Evolutionary conservation across 92 coral and sea anemone species (phyloP).

Genomic region (Siderastrea siderea): DNA sequence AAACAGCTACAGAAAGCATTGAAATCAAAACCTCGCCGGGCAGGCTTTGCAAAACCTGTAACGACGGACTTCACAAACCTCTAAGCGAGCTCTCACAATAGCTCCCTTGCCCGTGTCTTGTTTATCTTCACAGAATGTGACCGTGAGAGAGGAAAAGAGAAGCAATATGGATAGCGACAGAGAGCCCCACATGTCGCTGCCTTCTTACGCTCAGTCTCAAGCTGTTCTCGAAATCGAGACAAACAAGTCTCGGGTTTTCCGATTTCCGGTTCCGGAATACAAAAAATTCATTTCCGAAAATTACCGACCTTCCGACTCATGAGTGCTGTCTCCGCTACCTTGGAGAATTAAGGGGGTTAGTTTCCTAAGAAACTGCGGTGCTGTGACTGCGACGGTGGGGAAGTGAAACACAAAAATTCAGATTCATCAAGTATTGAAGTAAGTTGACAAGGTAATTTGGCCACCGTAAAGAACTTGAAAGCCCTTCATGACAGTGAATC

Average conservation of each 20-base stretch:
- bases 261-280: too few species aligned
- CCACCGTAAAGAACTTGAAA: too few species aligned
- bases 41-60: neutral
- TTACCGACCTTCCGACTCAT: neutral
- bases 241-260: neutral
- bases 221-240: neutral
- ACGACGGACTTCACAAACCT: slow-evolving; percentile 47
- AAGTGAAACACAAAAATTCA: too few species aligned
- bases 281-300: neutral
- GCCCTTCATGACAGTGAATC: too few species aligned
- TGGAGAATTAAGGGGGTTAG: too few species aligned
- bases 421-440: too few species aligned
- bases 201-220: neutral
- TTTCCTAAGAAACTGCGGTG: too few species aligned
- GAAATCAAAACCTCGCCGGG: too few species aligned
- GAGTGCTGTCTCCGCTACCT: too few species aligned
- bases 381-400: too few species aligned
- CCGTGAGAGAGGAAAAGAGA: slow-evolving; percentile 1
- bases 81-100: slow-evolving; percentile 83
- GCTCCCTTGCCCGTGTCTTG: slow-evolving; percentile 23
- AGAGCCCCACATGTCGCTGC: slow-evolving; percentile 7
- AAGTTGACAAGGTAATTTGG: too few species aligned
- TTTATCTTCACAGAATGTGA: slow-evolving; percentile 4
- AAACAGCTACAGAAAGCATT: neutral
- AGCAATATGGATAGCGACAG: neutral